Base-by-base conservation (phyloP, 2,797 vertebrate species). In the Danio aesculapii region DNA sequence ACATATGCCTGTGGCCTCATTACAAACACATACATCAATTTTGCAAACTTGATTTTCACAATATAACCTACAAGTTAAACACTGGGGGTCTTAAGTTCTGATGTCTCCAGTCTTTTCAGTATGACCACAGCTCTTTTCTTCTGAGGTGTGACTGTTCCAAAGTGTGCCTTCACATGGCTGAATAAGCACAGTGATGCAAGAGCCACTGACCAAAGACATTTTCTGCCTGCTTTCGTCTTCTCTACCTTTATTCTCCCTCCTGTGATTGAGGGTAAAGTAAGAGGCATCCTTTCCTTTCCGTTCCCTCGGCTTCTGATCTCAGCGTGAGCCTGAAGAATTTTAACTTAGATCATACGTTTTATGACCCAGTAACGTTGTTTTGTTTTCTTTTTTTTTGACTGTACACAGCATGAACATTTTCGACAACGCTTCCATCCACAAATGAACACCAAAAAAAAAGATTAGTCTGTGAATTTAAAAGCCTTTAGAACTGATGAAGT, bases 281-380 rank as follows among this genome's bases (percentile, higher is more conserved):
- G 47, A 30, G 46, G 50, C 46, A 43, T 62, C 30, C 21, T 55
- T 57, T 57, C 19, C 19, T 64, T 77, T 79, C 64, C 39, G 39
- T 47, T 85, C 74, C 66, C 53, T 63, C 81, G 47, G 8, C 68
- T 62, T 72, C n/a, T 83, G 62, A 85, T 81, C 84, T 79, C 47
- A 1, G 53, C 77, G 59, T 58, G 79, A 71, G 75, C n/a, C 16
- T 75, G 41, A 44, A 62, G 72, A 47, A 64, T 55, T 63, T 62
- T 39, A 50, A 64, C 30, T 78, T 75, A 53, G 58, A 77, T 77
- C 63, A 75, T 21, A 7, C 8, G 30, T 44, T 43, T 53, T 53
- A 52, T 62, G 43, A 66, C 19, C 41, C 16, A 79, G 57, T 75
- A 61, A 83, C 53, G 44, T 14, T 21, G 43, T 49, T 11, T 50